A percentile compares a stretch with the other conserved stretches of the same genome.
phyloP scores from a whole-genome alignment of 1,140 invertebrate genomes.

The Periplaneta americana region DNA sequence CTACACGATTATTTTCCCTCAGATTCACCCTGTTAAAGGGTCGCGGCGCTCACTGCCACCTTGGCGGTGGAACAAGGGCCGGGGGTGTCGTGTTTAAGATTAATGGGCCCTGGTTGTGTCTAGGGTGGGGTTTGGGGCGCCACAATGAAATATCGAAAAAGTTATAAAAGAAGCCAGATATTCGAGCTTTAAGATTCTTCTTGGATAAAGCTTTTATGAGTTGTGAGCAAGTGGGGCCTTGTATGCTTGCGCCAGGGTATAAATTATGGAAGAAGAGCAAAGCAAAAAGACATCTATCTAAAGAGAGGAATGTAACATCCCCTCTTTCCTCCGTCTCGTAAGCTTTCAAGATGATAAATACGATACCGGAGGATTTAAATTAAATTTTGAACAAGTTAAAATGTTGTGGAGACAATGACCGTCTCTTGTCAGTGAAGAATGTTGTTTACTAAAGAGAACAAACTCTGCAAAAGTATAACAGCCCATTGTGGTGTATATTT shows the following conservation, averaged over 20 bases:
- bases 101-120: constrained; percentile 1
- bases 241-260: background rate
- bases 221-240: constrained; percentile 4
- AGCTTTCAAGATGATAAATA: constrained; percentile 10
- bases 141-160: constrained; percentile 18
- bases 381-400: constrained; percentile 12
- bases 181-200: constrained; percentile 2
- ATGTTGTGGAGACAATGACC: background rate
- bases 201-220: constrained; percentile 17
- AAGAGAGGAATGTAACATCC: background rate
- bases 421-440: background rate
- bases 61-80: background rate
- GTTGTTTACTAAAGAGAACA: background rate
- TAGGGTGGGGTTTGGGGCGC: background rate
- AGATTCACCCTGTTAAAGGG: background rate
- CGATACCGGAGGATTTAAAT: constrained; percentile 9
- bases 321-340: background rate
- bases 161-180: constrained; percentile 5
- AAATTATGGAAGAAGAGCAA: background rate
- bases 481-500: background rate
- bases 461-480: background rate
- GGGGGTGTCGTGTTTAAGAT: constrained; percentile 1
- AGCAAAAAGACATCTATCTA: background rate
- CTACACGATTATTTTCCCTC: background rate
- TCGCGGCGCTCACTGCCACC: background rate